Conservation (phyloP, 2,113 vertebrate genomes). For the Glaucomys volans region DNA sequence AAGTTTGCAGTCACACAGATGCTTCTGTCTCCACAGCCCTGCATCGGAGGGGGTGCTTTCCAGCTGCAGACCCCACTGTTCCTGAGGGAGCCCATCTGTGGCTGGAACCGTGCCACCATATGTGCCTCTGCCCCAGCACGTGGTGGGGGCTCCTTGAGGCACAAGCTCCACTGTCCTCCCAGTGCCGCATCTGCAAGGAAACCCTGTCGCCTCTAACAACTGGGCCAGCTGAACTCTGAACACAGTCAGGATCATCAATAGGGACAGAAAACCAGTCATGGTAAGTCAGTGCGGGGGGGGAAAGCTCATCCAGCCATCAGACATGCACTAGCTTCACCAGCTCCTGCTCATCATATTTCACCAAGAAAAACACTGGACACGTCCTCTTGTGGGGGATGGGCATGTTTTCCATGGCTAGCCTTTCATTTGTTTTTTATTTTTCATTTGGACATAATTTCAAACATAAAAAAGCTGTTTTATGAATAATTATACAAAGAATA, state of each 20-base stretch:
- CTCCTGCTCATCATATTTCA: not conserved
- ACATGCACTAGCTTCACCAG: not conserved
- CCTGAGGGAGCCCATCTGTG: constrained; percentile 82
- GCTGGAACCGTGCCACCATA: constrained; percentile 67
- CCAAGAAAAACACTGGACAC: not conserved
- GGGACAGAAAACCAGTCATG: not conserved
- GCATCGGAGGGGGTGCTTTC: constrained; percentile 64
- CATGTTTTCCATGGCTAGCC: not conserved
- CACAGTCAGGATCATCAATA: constrained; percentile 1
- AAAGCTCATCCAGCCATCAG: not conserved
- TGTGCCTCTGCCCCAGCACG: constrained; percentile 70
- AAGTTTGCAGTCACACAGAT: constrained; percentile 81
- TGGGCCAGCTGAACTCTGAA: constrained; percentile 46
- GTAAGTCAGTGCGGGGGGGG: not conserved
- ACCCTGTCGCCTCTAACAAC: constrained; percentile 58
- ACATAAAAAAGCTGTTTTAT: not conserved
- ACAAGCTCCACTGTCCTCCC: constrained; percentile 79
- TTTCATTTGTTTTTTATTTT: not conserved
- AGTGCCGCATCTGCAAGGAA: constrained; percentile 68
- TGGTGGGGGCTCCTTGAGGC: constrained; percentile 62
- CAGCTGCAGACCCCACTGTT: constrained; percentile 84
- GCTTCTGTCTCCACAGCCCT: constrained; percentile 80
- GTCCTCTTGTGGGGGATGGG: not conserved
- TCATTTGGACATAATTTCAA: not conserved
- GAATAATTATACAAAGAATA: not conserved